phyloP scores from a whole-genome alignment of 2,797 vertebrate species.

The Emydoidea blandingii region DNA sequence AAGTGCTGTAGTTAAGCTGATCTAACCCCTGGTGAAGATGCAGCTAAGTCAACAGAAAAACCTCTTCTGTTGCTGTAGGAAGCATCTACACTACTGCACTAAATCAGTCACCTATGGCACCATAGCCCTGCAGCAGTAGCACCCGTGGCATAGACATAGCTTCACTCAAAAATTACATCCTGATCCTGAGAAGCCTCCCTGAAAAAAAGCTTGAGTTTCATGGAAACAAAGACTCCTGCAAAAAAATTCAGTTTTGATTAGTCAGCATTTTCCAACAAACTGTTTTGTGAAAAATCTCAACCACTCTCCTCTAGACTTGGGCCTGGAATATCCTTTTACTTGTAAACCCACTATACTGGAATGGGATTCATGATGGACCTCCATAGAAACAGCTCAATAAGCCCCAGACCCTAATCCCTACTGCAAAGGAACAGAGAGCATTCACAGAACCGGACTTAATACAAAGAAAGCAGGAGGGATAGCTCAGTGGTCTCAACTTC shows the following conservation, averaged over 20 bases:
- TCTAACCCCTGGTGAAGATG: not conserved
- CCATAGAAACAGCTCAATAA: not conserved
- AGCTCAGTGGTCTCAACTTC: not conserved
- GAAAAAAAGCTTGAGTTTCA: not conserved
- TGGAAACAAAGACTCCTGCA: not conserved
- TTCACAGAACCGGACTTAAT: not conserved
- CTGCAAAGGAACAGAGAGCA: not conserved
- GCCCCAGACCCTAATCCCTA: not conserved
- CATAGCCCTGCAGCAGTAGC: not conserved
- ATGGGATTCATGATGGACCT: not conserved
- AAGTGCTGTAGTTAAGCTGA: not conserved
- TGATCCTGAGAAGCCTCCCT: not conserved
- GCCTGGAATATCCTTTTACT: not conserved
- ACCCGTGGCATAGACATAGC: not conserved
- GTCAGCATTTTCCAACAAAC: not conserved
- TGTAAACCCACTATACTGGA: not conserved
- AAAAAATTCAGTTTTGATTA: not conserved
- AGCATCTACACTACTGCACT: not conserved
- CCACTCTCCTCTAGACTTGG: not conserved
- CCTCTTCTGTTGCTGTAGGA: not conserved
- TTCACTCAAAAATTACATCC: not conserved
- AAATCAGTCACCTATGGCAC: not conserved
- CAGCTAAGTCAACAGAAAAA: not conserved
- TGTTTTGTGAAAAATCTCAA: not conserved
- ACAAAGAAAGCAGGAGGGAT: not conserved